Conservation (phyloP, 1,140 invertebrate genomes). For the Bradysia coprophila region DNA sequence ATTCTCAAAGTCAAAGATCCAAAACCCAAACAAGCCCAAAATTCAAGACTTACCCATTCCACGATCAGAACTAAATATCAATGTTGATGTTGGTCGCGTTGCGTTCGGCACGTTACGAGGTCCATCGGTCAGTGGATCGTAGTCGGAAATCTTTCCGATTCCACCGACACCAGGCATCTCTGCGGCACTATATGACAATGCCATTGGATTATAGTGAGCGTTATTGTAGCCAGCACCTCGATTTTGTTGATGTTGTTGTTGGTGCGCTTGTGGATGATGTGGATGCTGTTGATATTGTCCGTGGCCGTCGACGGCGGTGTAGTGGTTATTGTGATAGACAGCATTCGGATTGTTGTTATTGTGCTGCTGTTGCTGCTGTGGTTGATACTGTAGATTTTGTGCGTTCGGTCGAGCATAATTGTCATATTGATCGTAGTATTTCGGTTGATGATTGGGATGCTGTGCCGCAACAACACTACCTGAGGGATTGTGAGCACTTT, state of each 20-base stretch:
- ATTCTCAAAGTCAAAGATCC: not conserved
- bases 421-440: conserved; percentile 7
- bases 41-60: conserved; percentile 35
- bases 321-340: conserved; percentile 7
- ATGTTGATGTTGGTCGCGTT: conserved; percentile 49
- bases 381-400: conserved; percentile 7
- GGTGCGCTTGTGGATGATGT: conserved; percentile 12
- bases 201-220: not conserved
- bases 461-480: conserved; percentile 9
- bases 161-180: not conserved
- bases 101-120: conserved; percentile 55
- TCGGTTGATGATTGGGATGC: not conserved
- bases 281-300: conserved; percentile 16
- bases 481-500: conserved; percentile 21
- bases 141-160: conserved; percentile 58
- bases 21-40: too few relatives aligned
- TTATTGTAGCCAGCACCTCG: conserved; percentile 13
- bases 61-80: conserved; percentile 68
- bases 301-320: conserved; percentile 7
- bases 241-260: conserved; percentile 4
- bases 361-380: conserved; percentile 6
- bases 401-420: conserved; percentile 3
- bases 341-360: conserved; percentile 8
- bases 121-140: conserved; percentile 52
- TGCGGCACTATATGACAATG: not conserved